Percentiles rank a stretch among this genome's conserved stretches.
Evolutionary conservation across 1,140 invertebrate species (phyloP).

Genomic region (Cyclina sinensis): DNA sequence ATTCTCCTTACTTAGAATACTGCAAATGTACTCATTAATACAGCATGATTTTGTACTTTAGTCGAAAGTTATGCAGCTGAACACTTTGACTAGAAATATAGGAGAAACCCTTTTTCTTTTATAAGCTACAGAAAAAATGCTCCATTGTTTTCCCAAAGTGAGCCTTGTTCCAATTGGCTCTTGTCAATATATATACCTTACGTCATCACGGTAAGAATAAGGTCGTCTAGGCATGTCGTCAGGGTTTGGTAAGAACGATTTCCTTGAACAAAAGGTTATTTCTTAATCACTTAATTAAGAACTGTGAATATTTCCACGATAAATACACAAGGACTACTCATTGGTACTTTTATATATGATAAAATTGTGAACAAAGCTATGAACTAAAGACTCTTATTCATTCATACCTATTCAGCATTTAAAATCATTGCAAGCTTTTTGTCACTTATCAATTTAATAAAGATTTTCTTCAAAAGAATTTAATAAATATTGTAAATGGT

Average conservation of each 20-base stretch:
- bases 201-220: background rate
- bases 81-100: background rate
- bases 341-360: too few relatives aligned
- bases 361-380: too few relatives aligned
- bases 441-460: too few relatives aligned
- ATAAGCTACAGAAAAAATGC: background rate
- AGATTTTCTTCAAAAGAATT: background rate
- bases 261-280: background rate
- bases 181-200: background rate
- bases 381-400: too few relatives aligned
- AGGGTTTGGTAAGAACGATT: background rate
- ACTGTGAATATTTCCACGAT: too few relatives aligned
- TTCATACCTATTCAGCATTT: too few relatives aligned
- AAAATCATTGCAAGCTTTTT: too few relatives aligned
- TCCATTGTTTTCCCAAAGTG: background rate
- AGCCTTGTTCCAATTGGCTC: background rate
- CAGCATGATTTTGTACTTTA: too few relatives aligned
- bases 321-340: too few relatives aligned
- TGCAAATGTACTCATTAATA: too few relatives aligned
- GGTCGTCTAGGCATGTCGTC: constrained; percentile 8
- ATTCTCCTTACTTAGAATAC: too few relatives aligned
- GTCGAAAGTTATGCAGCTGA: constrained; percentile 2
- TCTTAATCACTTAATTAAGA: too few relatives aligned
- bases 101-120: background rate
- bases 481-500: background rate